Percentiles rank a stretch among this genome's conserved stretches.
phyloP scores from a whole-genome alignment of 2,888 invertebrate species.

The Thecocarcelia acutangulata region DNA sequence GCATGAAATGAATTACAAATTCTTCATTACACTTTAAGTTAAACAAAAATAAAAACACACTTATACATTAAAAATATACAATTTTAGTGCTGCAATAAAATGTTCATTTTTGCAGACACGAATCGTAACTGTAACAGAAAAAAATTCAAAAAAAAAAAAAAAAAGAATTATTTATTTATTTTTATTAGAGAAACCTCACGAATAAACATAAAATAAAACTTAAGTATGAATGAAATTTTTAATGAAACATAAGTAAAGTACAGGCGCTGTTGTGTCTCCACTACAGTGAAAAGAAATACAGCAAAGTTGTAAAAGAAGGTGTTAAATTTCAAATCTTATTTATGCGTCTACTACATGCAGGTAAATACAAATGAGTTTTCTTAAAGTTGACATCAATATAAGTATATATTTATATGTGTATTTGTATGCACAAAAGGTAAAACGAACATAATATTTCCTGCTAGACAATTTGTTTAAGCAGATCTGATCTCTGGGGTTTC shows the following conservation, averaged over 20 bases:
- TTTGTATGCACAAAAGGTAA: no score
- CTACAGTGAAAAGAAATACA: slow-evolving; percentile 25
- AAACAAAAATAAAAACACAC: slow-evolving; percentile 32
- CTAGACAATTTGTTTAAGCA: no score
- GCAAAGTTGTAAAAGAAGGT: slow-evolving; percentile 76
- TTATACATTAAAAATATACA: slow-evolving; percentile 12
- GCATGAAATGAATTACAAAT: slow-evolving; percentile 74
- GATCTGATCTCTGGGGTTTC: no score
- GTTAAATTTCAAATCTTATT: slow-evolving; percentile 73
- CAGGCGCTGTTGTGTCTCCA: slow-evolving; percentile 47
- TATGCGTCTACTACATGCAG: slow-evolving; percentile 1
- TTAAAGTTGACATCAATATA: slow-evolving; percentile 1
- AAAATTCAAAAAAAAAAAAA: neutral
- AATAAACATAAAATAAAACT: slow-evolving; percentile 56
- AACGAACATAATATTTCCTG: no score
- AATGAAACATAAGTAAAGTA: slow-evolving; percentile 61
- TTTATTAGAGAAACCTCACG: slow-evolving; percentile 63
- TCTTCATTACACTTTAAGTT: slow-evolving; percentile 65
- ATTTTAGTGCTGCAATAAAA: slow-evolving; percentile 70
- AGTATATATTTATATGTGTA: neutral
- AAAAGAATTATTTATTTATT: slow-evolving; percentile 12
- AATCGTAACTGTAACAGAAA: slow-evolving; percentile 49
- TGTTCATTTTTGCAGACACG: slow-evolving; percentile 69
- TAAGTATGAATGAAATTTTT: slow-evolving; percentile 67
- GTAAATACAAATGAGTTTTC: slow-evolving; percentile 9